phyloP scores from a whole-genome alignment of 2,113 vertebrate species.

The Camelus dromedarius region DNA sequence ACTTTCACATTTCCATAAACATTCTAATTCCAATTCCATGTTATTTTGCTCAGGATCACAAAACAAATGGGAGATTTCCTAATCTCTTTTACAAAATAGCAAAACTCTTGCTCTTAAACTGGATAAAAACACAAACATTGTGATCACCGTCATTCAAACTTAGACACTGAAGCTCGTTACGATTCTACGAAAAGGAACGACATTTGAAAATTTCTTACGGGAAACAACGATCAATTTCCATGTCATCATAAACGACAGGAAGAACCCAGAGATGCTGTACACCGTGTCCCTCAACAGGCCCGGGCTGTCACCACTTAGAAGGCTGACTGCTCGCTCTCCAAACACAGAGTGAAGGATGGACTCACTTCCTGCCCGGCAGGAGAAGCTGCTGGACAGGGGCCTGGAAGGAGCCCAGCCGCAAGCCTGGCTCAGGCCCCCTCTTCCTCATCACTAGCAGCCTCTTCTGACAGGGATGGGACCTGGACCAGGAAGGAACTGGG shows the following conservation, averaged over 20 bases:
- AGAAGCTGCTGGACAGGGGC: background rate
- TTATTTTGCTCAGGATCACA: too few species aligned
- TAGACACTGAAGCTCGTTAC: background rate
- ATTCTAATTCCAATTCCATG: too few species aligned
- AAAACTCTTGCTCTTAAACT: background rate
- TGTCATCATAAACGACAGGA: background rate
- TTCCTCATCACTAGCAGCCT: background rate
- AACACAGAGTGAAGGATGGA: background rate
- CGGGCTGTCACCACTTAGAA: background rate
- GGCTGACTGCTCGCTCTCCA: background rate
- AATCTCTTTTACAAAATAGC: background rate
- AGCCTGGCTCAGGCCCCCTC: background rate
- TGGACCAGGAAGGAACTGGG: too few species aligned
- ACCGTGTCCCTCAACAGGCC: fast-evolving
- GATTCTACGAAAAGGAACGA: background rate
- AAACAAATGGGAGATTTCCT: too few species aligned
- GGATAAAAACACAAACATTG: background rate
- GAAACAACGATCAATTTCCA: background rate
- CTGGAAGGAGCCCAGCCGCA: background rate
- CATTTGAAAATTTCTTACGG: background rate
- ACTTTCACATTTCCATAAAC: too few species aligned
- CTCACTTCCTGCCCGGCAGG: background rate
- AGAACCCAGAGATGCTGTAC: too few species aligned
- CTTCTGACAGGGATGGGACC: background rate
- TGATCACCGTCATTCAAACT: background rate